phyloP scores from a whole-genome alignment of 2,888 invertebrate genomes.

The Quadroppia sp. region DNA sequence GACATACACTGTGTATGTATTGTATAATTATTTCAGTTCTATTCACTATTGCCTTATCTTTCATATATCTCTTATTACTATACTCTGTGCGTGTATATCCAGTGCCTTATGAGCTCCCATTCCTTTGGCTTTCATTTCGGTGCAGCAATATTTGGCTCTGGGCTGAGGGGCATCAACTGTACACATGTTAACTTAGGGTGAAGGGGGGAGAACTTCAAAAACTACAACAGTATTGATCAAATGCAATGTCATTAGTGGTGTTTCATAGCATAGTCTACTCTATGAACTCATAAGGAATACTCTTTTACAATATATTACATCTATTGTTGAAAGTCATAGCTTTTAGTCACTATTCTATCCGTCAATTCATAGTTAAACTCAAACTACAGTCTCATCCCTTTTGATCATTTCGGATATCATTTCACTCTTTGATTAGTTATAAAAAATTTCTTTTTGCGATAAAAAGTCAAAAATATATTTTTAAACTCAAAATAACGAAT shows the following conservation, averaged over 20 bases:
- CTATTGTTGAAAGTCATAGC: not conserved
- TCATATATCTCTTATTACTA: conserved; percentile 10
- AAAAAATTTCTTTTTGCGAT: no score
- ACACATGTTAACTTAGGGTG: no score
- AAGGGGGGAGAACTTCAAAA: conserved; percentile 20
- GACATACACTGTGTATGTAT: no score
- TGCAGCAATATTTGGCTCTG: conserved; percentile 18
- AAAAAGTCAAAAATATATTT: no score
- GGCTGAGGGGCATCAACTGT: not conserved
- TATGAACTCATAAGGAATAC: not conserved
- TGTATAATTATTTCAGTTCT: not conserved
- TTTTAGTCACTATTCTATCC: no score
- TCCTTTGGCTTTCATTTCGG: not conserved
- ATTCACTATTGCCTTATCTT: not conserved
- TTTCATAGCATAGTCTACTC: conserved; percentile 7
- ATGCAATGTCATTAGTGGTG: conserved; percentile 15
- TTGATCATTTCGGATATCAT: no score
- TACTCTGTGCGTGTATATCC: not conserved
- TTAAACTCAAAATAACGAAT: no score
- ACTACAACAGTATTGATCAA: not conserved
- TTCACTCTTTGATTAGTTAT: no score
- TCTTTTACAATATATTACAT: not conserved
- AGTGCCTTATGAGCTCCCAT: no score
- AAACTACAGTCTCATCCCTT: no score
- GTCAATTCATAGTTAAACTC: no score